phyloP scores from a whole-genome alignment of 2,797 vertebrate species.

The Numenius phaeopus region DNA sequence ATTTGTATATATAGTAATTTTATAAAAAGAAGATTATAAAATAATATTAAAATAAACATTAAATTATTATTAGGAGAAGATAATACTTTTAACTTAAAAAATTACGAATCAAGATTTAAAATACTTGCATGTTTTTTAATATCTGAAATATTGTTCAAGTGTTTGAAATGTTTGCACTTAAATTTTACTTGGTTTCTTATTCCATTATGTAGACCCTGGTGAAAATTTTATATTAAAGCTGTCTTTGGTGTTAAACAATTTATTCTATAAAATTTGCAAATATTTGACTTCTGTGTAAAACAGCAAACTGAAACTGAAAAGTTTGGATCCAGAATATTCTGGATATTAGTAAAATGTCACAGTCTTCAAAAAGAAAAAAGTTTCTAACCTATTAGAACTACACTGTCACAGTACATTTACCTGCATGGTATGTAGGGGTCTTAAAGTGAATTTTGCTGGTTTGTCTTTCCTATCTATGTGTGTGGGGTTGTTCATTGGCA shows the following conservation, averaged over 20 bases:
- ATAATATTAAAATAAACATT: background rate
- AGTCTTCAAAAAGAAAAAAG: background rate
- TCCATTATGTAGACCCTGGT: background rate
- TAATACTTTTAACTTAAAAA: background rate
- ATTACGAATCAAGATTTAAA: background rate
- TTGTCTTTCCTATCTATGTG: background rate
- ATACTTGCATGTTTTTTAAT: background rate
- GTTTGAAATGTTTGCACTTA: background rate
- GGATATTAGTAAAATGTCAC: background rate
- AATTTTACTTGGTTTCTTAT: background rate
- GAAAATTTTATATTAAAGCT: background rate
- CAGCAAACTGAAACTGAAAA: background rate
- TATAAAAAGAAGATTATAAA: background rate
- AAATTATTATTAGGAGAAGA: background rate
- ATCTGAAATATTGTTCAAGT: background rate
- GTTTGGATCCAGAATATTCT: background rate
- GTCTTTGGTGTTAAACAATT: background rate
- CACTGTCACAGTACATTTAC: background rate
- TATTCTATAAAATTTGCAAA: background rate
- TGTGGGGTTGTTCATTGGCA: rapidly evolving
- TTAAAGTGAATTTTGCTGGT: background rate
- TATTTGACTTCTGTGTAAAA: background rate
- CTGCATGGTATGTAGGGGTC: background rate
- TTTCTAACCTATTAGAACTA: background rate
- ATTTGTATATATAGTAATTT: background rate